phyloP scores from a whole-genome alignment of 2,113 vertebrate species.

The Odocoileus virginianus region DNA sequence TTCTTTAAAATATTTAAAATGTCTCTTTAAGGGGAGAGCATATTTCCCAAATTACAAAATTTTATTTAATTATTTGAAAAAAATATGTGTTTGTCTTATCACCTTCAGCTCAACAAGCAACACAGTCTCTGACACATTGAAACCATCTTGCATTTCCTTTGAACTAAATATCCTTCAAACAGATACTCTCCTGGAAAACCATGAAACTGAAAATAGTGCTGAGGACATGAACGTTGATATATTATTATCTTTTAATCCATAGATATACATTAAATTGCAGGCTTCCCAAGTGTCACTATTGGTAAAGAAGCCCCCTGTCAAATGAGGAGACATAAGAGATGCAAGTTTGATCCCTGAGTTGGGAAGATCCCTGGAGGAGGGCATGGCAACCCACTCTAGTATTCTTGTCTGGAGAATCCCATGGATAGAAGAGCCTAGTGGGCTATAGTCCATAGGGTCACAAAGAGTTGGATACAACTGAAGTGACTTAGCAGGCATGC shows the following conservation, averaged over 20 bases:
- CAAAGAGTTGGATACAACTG: too few species aligned
- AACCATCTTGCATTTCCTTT: neutral
- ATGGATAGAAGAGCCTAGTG: too few species aligned
- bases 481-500: too few species aligned
- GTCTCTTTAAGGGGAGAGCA: neutral
- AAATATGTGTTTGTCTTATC: neutral
- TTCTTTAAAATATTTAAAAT: neutral
- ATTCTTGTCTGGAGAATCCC: too few species aligned
- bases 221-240: neutral
- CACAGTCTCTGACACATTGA: neutral
- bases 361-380: too few species aligned
- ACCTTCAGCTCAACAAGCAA: neutral
- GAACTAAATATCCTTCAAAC: neutral
- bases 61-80: neutral
- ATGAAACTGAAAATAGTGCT: neutral
- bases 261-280: neutral
- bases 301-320: too few species aligned
- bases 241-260: neutral
- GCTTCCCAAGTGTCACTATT: too few species aligned
- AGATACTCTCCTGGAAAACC: neutral
- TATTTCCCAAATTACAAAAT: neutral
- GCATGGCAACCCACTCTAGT: too few species aligned
- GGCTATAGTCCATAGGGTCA: too few species aligned
- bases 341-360: too few species aligned
- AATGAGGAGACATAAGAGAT: too few species aligned